Conservation (phyloP, 2,888 invertebrate species). For the Heliconius hortense region DNA sequence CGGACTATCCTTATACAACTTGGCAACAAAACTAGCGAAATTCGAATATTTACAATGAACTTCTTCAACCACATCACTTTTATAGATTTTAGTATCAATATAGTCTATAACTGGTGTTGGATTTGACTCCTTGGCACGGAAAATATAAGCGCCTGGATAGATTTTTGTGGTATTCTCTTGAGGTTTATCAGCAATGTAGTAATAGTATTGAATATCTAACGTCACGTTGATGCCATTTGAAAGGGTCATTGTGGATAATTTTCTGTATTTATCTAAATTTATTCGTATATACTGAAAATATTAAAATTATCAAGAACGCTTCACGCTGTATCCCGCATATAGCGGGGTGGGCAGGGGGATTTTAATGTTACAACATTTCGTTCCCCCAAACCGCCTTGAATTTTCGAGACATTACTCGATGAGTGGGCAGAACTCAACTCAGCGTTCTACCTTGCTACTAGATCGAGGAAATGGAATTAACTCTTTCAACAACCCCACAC, state of each 20-base stretch:
- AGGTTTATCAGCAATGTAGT: conserved; percentile 87
- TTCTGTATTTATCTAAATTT: conserved; percentile 68
- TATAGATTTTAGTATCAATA: conserved; percentile 49
- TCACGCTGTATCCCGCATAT: neutral
- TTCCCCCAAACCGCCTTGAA: neutral
- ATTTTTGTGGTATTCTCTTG: conserved; percentile 81
- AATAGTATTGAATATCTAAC: conserved; percentile 83
- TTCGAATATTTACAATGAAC: conserved; percentile 82
- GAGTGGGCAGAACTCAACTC: neutral
- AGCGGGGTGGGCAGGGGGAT: neutral
- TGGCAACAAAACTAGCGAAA: conserved; percentile 89
- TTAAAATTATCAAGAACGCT: neutral
- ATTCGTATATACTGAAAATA: conserved; percentile 68
- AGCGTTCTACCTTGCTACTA: neutral
- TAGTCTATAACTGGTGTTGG: conserved; percentile 47
- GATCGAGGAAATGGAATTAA: neutral
- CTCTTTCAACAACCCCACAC: neutral
- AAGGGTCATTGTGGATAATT: conserved; percentile 72
- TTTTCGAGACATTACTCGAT: neutral
- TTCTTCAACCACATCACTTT: conserved; percentile 88
- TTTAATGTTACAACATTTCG: neutral
- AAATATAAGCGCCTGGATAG: conserved; percentile 94
- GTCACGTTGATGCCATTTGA: conserved; percentile 64
- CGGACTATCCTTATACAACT: conserved; percentile 84
- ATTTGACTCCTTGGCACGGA: conserved; percentile 77